Conservation (phyloP, 2,888 invertebrate genomes). For the Anaspis maculata region DNA sequence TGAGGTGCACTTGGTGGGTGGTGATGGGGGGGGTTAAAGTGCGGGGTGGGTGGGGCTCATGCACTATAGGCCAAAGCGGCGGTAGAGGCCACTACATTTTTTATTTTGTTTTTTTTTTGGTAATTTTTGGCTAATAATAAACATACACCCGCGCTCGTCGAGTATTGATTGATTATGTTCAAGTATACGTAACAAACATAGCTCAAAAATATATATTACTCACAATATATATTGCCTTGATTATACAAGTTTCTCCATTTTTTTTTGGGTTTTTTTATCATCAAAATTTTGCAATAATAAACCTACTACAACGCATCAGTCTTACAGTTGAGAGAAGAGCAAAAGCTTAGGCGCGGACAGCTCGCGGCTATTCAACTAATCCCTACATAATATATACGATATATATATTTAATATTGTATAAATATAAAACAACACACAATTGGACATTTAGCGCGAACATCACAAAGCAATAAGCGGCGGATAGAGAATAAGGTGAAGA, state of each 20-base stretch:
- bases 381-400: slow-evolving; percentile 4
- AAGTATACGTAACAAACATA: slow-evolving; percentile 40
- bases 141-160: slow-evolving; percentile 18
- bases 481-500: slow-evolving; percentile 10
- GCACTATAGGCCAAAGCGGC: slow-evolving; percentile 28
- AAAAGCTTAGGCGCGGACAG: slow-evolving; percentile 28
- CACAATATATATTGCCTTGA: slow-evolving; percentile 38
- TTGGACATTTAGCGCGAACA: neutral
- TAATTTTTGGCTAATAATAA: slow-evolving; percentile 5
- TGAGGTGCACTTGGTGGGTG: slow-evolving; percentile 33
- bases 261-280: slow-evolving; percentile 1
- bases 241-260: slow-evolving; percentile 13
- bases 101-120: slow-evolving; percentile 11
- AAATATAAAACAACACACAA: slow-evolving; percentile 1
- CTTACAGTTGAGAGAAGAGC: slow-evolving; percentile 38
- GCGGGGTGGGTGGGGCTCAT: slow-evolving; percentile 25
- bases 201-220: slow-evolving; percentile 41
- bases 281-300: slow-evolving; percentile 34
- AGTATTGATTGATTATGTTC: slow-evolving; percentile 22
- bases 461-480: slow-evolving; percentile 11
- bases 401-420: no score
- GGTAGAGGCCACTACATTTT: slow-evolving; percentile 23
- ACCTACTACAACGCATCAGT: slow-evolving; percentile 37
- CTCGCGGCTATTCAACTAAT: slow-evolving; percentile 15
- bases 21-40: slow-evolving; percentile 25